phyloP scores from a whole-genome alignment of 2,113 vertebrate species.

The Gallinago media region DNA sequence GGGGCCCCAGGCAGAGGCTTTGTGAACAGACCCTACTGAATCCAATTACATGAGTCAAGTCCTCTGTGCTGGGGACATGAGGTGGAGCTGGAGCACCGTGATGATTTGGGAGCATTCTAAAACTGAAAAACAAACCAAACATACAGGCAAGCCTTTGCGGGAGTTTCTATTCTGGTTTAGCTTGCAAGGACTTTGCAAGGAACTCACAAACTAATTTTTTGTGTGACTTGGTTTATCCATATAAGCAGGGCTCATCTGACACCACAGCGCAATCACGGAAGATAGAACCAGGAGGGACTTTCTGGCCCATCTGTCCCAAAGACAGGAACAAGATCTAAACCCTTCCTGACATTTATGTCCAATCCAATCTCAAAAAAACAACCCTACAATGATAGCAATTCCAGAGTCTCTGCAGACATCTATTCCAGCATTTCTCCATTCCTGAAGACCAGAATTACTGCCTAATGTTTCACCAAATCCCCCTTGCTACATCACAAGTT shows the following conservation, averaged over 20 bases:
- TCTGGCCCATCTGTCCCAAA: not conserved
- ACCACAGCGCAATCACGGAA: not conserved
- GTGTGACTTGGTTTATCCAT: not conserved
- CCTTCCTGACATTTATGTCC: not conserved
- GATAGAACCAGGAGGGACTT: not conserved
- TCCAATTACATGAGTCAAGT: not conserved
- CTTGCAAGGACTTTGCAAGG: not conserved
- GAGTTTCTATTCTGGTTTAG: not conserved
- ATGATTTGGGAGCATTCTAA: not conserved
- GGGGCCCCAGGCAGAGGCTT: conserved; percentile 21
- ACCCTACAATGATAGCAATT: not conserved
- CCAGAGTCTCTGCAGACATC: not conserved
- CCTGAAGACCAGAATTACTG: not conserved
- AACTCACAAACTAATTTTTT: not conserved
- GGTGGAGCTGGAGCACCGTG: not conserved
- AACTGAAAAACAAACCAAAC: not conserved
- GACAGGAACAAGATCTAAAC: not conserved
- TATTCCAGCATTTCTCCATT: not conserved
- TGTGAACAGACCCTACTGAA: conserved; percentile 7
- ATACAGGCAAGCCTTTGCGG: not conserved
- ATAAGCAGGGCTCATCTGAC: not conserved
- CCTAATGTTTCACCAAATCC: not conserved
- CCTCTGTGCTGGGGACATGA: not conserved
- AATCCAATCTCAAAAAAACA: not conserved
- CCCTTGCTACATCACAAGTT: not conserved